Evolutionary conservation across 2,797 vertebrate genomes (phyloP), one percentile per base, ranked within the genome.

Genomic region (Tokudaia tokunoshimensis): DNA sequence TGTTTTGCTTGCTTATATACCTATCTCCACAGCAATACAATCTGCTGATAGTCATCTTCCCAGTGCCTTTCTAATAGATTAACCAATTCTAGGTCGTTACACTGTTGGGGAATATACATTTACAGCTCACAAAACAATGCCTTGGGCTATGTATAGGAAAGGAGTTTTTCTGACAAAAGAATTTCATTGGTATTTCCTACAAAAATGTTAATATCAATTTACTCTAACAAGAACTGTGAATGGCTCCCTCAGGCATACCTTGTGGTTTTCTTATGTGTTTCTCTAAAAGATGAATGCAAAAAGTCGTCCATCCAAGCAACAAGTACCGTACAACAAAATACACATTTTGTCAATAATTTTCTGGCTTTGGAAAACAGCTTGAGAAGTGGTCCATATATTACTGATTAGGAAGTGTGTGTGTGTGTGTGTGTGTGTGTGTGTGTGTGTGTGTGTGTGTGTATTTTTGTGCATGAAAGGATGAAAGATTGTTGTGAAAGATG

Each of bases 131-230:
- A 0, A 50, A 94, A 50, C 81, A 93, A 92, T 94, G 94, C 96
- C 90, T 97, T 93, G 0, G 63, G 93, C 90, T 96, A 91, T 59
- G 34, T 85, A 90, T 72, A 93, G n/a, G 70, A 94, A 96, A 52
- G 31, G 1, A 15, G 88, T 87, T 96, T 79, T 95, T 96, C 75
- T 97, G 52, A 94, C 88, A 96, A 96, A 94, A 96, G 50, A 95
- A 72, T 22, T 86, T 63, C 67, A 92, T 44, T 96, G 92, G 74
- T 94, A 95, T 76, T 20, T 94, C 52, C 95, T 89, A 92, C 34
- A 94, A 31, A 94, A 95, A 95, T 93, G 67, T 86, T 96, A 97
- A 52, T 96, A 92, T 83, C n/a, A 80, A 61, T 89, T 97, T 97
- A 91, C 31, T 52, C 50, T 93, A 85, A 84, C 88, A 92, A 90